phyloP scores from a whole-genome alignment of 2,888 invertebrate species.

The Orgyia antiqua region DNA sequence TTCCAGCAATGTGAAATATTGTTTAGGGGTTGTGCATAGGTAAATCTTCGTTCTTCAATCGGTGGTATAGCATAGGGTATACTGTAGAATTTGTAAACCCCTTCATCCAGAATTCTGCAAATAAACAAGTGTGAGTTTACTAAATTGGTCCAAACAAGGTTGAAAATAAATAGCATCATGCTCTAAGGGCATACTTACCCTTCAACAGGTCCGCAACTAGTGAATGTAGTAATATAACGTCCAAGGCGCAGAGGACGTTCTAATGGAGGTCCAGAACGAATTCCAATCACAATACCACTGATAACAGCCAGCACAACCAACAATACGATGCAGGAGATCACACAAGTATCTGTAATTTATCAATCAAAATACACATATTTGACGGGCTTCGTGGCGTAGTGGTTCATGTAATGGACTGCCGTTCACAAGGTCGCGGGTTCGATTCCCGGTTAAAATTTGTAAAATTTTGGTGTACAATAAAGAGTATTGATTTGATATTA shows the following conservation, averaged over 20 bases:
- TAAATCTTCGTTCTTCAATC: constrained; percentile 82
- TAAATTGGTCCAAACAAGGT: too few relatives aligned
- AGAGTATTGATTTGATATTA: background rate
- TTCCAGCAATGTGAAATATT: constrained; percentile 88
- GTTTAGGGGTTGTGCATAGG: constrained; percentile 81
- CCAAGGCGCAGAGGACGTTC: constrained; percentile 84
- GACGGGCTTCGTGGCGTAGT: too few relatives aligned
- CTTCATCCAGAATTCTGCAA: constrained; percentile 83
- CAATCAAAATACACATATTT: background rate
- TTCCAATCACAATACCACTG: constrained; percentile 79
- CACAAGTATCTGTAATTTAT: constrained; percentile 65
- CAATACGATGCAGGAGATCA: constrained; percentile 64
- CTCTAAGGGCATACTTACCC: too few relatives aligned
- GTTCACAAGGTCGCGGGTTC: too few relatives aligned
- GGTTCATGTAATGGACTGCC: too few relatives aligned
- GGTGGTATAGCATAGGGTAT: constrained; percentile 90
- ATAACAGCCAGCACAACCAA: constrained; percentile 81
- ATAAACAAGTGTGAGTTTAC: constrained; percentile 8
- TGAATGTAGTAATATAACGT: constrained; percentile 83
- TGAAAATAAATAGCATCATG: background rate
- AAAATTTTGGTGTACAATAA: too few relatives aligned
- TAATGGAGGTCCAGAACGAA: constrained; percentile 64
- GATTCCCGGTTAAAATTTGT: too few relatives aligned
- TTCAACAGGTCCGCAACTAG: constrained; percentile 88
- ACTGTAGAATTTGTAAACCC: constrained; percentile 88